Evolutionary conservation across 37 sponge, comb jelly and placozoan species (phyloP).

Genomic region (Ianthella basta): DNA sequence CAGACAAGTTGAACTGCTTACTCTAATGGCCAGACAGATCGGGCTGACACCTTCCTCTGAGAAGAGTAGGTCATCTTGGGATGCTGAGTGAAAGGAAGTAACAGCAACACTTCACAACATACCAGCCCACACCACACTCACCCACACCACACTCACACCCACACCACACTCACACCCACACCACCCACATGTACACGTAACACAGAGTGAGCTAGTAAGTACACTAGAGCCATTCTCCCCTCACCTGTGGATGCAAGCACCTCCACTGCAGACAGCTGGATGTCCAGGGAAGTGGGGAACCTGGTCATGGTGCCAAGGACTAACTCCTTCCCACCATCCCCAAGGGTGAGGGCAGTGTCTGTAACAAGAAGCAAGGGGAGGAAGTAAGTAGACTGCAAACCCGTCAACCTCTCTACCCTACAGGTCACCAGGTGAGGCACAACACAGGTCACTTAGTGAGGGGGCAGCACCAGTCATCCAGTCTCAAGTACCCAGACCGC

Average conservation of each 20-base stretch:
- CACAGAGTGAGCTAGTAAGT: not conserved
- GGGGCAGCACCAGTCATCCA: too few species aligned
- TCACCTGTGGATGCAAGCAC: slow-evolving; percentile 18
- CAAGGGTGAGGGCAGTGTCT: slow-evolving; percentile 21
- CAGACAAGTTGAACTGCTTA: not conserved
- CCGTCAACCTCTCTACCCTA: too few species aligned
- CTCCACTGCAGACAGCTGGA: slow-evolving; percentile 34
- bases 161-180: slow-evolving; percentile 17
- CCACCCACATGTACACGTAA: slow-evolving; percentile 16
- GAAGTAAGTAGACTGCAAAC: slow-evolving; percentile 10
- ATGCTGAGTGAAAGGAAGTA: slow-evolving; percentile 3
- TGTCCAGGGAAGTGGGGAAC: slow-evolving; percentile 31
- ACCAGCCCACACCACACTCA: not conserved
- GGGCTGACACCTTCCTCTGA: slow-evolving; percentile 45
- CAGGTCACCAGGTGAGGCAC: too few species aligned
- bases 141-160: not conserved
- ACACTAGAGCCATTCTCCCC: not conserved
- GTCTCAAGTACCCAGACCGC: too few species aligned
- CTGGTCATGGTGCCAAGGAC: slow-evolving; percentile 45
- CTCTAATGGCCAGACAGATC: slow-evolving; percentile 61
- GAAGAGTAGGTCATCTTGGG: slow-evolving; percentile 57
- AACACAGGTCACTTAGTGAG: too few species aligned
- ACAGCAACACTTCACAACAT: not conserved
- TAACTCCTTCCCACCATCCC: slow-evolving; percentile 34
- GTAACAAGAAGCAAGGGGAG: not conserved